Percentiles rank a stretch among this genome's conserved stretches.
Evolutionary conservation across 2,113 vertebrate genomes (phyloP).

Genomic region (Lipotes vexillifer): DNA sequence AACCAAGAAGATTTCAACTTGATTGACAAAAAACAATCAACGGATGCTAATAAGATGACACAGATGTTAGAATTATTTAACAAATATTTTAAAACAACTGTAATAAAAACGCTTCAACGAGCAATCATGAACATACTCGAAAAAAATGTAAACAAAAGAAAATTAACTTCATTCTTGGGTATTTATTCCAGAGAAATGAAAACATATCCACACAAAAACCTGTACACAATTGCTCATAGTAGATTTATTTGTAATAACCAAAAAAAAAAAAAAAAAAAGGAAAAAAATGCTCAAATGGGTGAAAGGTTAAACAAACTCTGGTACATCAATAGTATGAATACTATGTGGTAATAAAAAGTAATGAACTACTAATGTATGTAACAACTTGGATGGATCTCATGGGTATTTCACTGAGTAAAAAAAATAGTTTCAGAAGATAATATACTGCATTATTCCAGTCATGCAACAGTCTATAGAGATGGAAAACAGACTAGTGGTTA

Average conservation of each 20-base stretch:
- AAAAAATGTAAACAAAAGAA: neutral
- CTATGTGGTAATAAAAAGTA: neutral
- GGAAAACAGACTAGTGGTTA: neutral
- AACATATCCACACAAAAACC: neutral
- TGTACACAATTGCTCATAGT: neutral
- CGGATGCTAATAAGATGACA: neutral
- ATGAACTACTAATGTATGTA: neutral
- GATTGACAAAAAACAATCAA: neutral
- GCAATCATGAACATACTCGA: neutral
- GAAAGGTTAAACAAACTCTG: neutral
- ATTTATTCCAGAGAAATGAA: too few species aligned
- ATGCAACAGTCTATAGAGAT: neutral
- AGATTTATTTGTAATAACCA: neutral
- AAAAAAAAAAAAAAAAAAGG: neutral
- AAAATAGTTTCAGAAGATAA: neutral
- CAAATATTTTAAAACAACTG: neutral
- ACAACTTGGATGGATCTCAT: neutral
- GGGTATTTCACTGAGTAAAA: neutral
- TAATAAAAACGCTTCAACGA: neutral
- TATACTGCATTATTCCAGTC: neutral
- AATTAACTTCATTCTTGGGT: neutral
- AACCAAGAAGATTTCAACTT: neutral
- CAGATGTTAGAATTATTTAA: neutral
- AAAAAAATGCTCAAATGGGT: neutral
- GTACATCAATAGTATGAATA: neutral